Evolutionary conservation across 1,140 invertebrate species (phyloP).

Genomic region (Apolygus lucorum): DNA sequence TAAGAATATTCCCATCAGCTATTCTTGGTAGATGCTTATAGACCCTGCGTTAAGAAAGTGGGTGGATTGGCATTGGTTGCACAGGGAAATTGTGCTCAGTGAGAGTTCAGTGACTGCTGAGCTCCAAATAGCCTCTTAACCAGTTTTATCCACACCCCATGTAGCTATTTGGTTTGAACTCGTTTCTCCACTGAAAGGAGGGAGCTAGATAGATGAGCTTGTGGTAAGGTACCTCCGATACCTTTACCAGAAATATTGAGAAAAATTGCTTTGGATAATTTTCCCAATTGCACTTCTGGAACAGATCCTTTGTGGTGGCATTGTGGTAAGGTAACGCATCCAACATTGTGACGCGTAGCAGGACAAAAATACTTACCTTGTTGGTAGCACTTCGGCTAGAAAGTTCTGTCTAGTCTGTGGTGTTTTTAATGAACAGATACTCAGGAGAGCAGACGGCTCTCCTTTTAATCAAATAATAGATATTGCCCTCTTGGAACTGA

Average conservation of each 20-base stretch:
- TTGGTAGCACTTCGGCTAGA: too few species aligned
- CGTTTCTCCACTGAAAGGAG: too few species aligned
- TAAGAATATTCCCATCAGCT: not conserved
- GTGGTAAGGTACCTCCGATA: not conserved
- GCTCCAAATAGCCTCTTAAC: not conserved
- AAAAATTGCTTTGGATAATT: not conserved
- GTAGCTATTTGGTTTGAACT: too few species aligned
- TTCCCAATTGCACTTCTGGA: not conserved
- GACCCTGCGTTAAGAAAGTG: not conserved
- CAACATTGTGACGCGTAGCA: too few species aligned
- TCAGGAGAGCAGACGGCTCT: too few species aligned
- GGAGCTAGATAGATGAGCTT: too few species aligned
- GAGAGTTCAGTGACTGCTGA: not conserved
- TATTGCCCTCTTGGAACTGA: too few species aligned
- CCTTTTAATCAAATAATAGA: too few species aligned
- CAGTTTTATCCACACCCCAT: not conserved
- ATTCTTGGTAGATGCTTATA: not conserved
- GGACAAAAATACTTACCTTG: too few species aligned
- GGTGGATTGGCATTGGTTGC: not conserved
- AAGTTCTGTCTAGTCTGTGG: not conserved
- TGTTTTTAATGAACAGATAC: not conserved
- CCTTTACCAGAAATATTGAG: not conserved
- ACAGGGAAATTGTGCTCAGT: not conserved
- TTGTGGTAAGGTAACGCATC: too few species aligned
- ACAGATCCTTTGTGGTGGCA: not conserved